These are phyloP conservation scores for Limenitis camilla DNA, from an alignment of 2,888 invertebrate species.

Conservation along the genomic window DNA sequence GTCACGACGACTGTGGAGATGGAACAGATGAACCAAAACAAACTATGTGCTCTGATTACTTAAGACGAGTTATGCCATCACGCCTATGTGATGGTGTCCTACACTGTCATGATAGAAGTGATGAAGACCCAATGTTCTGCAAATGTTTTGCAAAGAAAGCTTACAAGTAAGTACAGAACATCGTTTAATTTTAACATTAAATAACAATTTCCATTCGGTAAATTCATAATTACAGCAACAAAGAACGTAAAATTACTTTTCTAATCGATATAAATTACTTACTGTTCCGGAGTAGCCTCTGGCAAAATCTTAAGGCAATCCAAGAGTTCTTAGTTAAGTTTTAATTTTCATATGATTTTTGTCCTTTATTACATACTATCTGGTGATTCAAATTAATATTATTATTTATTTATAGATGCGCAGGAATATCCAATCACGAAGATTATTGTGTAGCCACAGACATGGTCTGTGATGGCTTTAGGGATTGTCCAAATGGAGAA, in stretches of 20 bases:
- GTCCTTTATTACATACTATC: neutral
- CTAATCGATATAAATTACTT: too few species aligned
- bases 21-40: constrained; percentile 78
- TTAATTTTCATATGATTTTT: neutral
- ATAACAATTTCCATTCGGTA: neutral
- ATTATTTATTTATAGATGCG: constrained; percentile 38
- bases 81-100: constrained; percentile 84
- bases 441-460: constrained; percentile 80
- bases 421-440: constrained; percentile 33
- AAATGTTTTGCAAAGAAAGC: constrained; percentile 68
- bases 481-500: constrained; percentile 82
- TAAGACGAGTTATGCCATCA: constrained; percentile 78
- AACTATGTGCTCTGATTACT: constrained; percentile 79
- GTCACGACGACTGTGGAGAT: constrained; percentile 80
- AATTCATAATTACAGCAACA: neutral
- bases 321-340: too few species aligned
- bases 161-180: constrained; percentile 40
- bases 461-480: constrained; percentile 83
- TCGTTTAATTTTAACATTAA: neutral
- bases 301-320: too few species aligned
- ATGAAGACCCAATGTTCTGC: constrained; percentile 80
- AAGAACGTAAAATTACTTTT: neutral
- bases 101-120: constrained; percentile 84
- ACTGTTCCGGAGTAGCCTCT: too few species aligned
- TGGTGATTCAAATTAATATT: neutral